A percentile compares a stretch with the other conserved stretches of the same genome.
These are phyloP conservation scores for Chaenogobius annularis DNA, from an alignment of 2,113 vertebrate species.

Conservation along the genomic window DNA sequence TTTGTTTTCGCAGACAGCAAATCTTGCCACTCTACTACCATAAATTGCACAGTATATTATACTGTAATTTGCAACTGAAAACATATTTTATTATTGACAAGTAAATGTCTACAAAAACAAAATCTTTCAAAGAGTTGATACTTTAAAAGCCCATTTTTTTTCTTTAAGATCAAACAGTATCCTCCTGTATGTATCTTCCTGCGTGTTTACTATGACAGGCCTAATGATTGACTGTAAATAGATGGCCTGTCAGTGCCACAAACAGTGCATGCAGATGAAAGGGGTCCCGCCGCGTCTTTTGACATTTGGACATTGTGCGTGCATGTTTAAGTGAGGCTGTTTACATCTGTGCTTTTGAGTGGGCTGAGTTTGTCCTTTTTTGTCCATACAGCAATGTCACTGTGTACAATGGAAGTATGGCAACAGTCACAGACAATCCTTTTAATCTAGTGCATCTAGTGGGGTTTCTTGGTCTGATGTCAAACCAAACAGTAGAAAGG, in stretches of 20 bases:
- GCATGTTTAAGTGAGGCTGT: conserved; percentile 38
- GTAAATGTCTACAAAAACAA: background rate
- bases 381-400: conserved; percentile 33
- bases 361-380: conserved; percentile 35
- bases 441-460: conserved; percentile 68
- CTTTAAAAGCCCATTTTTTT: conserved; percentile 3
- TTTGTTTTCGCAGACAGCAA: background rate
- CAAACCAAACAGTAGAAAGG: conserved; percentile 59
- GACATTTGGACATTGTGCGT: conserved; percentile 47
- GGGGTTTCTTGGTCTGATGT: conserved; percentile 53
- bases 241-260: conserved; percentile 36
- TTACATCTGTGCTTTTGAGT: conserved; percentile 27
- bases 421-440: conserved; percentile 44
- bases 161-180: background rate
- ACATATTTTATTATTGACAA: background rate
- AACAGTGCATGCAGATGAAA: conserved; percentile 51
- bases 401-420: conserved; percentile 45
- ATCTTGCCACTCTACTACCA: background rate
- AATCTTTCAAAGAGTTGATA: background rate
- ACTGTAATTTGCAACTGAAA: background rate
- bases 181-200: conserved; percentile 29
- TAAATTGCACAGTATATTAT: background rate
- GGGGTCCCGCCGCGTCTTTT: conserved; percentile 34
- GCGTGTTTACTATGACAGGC: conserved; percentile 18
- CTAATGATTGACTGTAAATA: conserved; percentile 57